Conservation (phyloP, 2,113 vertebrate genomes). For the Coptodon bakossiorum region DNA sequence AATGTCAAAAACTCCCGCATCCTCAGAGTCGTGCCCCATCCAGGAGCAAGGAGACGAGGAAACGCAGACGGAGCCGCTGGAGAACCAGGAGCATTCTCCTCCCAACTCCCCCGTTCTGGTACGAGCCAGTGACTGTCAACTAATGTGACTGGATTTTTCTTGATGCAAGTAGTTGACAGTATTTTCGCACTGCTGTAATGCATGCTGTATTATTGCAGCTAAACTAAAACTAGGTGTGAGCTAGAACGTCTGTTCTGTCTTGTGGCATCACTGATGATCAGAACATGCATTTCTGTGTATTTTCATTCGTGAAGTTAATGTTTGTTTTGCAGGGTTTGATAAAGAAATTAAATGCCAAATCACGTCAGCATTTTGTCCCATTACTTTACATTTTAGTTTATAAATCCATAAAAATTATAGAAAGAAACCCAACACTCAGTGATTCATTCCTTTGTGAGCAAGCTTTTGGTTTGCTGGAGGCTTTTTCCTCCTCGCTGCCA, state of each 20-base stretch:
- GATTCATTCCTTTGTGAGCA: background rate
- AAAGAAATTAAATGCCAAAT: background rate
- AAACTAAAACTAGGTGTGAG: background rate
- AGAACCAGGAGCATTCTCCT: constrained; percentile 48
- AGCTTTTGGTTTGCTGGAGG: background rate
- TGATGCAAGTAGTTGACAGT: background rate
- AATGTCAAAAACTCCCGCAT: background rate
- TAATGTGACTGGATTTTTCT: background rate
- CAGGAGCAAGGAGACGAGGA: constrained; percentile 59
- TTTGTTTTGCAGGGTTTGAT: background rate
- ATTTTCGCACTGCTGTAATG: background rate
- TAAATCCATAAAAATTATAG: background rate
- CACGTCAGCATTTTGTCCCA: fast-evolving
- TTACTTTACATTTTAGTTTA: background rate
- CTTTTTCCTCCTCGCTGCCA: background rate
- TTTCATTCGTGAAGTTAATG: background rate
- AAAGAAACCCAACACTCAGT: background rate
- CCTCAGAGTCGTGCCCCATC: constrained; percentile 26
- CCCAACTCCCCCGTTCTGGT: constrained; percentile 51
- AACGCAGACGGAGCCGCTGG: constrained; percentile 38
- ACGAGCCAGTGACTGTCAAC: background rate
- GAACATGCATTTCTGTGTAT: background rate
- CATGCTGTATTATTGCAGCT: background rate
- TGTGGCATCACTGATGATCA: background rate
- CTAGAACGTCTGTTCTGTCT: background rate